Base-by-base conservation (phyloP, 2,113 vertebrate species). In the Cairina moschata region DNA sequence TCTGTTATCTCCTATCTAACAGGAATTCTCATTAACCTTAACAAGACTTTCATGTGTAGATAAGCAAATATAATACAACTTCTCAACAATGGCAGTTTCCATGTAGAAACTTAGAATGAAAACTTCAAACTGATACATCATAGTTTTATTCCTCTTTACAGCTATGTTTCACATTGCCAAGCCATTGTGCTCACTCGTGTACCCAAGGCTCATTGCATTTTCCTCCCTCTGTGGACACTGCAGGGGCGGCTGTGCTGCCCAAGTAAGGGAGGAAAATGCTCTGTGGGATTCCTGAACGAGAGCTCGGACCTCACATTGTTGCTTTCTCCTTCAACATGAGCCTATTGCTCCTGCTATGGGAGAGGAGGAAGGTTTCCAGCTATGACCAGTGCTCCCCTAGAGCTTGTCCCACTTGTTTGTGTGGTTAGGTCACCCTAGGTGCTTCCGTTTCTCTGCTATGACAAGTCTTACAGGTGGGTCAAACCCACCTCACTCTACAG, bases 21-120 rank as follows among this genome's bases (percentile, higher is more conserved):
- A 86, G 90, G 75, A 79, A 93, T 90, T 96, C 86, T 93, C 55
- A 89, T 94, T 86, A 95, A 93, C 90, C 77, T 92, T 85, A 96
- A 94, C 82, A 95, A 94, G 91, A 75, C 73, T 96, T 92, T 80
- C 29, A 73, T 55, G 59, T 86, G 58, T 79, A 83, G 81, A 93
- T 95, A 95, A 95, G 86, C 79, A 92, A 91, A 93, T 81, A 50
- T 91, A 83, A 75, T 78, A 48, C 0, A 0, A 56, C 66, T 94
- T 91, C 79, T 92, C 78, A 85, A 72, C 66, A 91, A 75, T 78
- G 60, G 82, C 36, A 32, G n/a, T 68, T 94, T 83, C 44, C 59
- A 44, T 22, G 59, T n/a, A 88, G 59, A 83, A 86, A 71, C 48
- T 88, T 82, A 32, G 88, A 55, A 93, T 68, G 29, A 83, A 86